These are phyloP conservation scores for Myiotriccus ornatus DNA, from an alignment of 2,797 vertebrate genomes.

Conservation along the genomic window DNA sequence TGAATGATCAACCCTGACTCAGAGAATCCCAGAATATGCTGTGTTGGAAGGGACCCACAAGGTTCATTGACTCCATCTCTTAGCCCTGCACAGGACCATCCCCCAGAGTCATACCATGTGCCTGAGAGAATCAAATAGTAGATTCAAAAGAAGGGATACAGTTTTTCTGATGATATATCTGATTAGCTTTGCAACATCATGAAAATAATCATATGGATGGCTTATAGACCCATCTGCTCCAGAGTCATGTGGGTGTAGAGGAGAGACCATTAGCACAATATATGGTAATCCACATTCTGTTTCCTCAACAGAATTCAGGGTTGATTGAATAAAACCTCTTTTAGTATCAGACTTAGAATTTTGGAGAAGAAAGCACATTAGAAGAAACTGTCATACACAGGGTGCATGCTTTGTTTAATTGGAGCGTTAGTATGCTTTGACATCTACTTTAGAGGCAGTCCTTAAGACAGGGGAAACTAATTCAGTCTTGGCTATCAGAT, in stretches of 20 bases:
- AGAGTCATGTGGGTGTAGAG: neutral
- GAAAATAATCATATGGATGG: neutral
- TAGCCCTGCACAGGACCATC: neutral
- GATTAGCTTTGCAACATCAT: neutral
- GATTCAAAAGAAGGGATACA: neutral
- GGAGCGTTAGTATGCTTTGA: neutral
- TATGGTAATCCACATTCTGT: neutral
- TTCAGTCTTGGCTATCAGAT: neutral
- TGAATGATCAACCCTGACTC: neutral
- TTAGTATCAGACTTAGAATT: neutral
- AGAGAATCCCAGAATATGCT: no score
- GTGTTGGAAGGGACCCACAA: neutral
- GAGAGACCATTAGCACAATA: neutral
- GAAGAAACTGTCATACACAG: neutral
- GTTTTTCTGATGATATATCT: neutral
- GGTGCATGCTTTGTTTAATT: neutral
- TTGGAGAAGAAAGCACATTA: neutral
- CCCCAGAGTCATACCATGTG: neutral
- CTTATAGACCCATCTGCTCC: neutral
- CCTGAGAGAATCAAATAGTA: neutral
- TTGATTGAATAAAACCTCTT: neutral
- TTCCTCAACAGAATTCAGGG: neutral
- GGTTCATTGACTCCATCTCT: neutral
- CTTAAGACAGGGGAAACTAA: neutral
- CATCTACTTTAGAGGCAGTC: neutral